These are phyloP conservation scores for Anabas testudineus DNA, from an alignment of 2,797 vertebrate species.

Conservation along the genomic window DNA sequence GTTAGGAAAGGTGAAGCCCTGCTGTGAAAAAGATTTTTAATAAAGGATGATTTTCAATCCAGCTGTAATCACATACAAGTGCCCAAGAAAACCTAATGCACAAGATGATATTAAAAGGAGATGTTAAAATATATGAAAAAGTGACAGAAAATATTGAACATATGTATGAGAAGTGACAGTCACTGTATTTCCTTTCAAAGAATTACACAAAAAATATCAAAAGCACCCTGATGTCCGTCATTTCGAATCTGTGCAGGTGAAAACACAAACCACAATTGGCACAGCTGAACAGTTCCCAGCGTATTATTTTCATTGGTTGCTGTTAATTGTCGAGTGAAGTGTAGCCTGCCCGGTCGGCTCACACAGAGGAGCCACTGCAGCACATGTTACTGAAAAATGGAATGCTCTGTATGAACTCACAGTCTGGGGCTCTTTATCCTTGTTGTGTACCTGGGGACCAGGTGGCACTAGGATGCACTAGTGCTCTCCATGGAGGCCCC, in stretches of 20 bases:
- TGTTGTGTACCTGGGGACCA: too few relatives aligned
- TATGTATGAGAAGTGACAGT: background rate
- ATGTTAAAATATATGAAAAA: background rate
- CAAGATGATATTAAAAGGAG: too few relatives aligned
- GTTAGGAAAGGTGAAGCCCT: background rate
- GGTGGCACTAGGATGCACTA: too few relatives aligned
- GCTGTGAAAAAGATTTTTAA: background rate
- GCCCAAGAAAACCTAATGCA: background rate
- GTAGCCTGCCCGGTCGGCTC: too few relatives aligned
- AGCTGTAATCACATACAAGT: conserved; percentile 9
- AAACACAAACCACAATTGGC: background rate
- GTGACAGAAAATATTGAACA: background rate
- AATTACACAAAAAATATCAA: conserved; percentile 6
- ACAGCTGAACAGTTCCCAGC: background rate
- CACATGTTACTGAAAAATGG: too few relatives aligned
- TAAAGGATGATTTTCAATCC: background rate
- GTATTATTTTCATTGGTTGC: background rate
- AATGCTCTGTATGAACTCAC: too few relatives aligned
- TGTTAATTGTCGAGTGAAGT: too few relatives aligned
- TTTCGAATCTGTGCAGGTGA: background rate
- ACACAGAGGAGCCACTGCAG: too few relatives aligned
- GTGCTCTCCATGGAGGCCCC: too few relatives aligned
- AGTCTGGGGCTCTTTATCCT: too few relatives aligned
- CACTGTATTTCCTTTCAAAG: background rate
- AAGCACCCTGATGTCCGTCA: background rate